phyloP scores from a whole-genome alignment of 2,113 vertebrate genomes.

The Balaeniceps rex region DNA sequence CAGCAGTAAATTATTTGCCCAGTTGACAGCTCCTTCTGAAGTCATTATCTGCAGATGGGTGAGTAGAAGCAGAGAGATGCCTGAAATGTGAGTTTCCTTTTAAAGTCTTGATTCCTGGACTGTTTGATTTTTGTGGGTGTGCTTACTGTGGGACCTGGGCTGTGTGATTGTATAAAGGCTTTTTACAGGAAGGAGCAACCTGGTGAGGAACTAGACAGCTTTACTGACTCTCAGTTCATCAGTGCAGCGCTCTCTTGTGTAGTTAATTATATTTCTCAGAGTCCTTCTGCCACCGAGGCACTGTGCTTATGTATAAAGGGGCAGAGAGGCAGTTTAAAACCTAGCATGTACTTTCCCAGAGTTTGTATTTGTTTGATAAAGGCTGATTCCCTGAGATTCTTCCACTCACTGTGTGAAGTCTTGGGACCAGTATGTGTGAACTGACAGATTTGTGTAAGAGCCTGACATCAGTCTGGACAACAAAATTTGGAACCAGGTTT shows the following conservation, averaged over 20 bases:
- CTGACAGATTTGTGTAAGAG: background rate
- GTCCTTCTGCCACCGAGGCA: background rate
- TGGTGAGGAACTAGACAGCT: background rate
- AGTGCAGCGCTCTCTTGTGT: background rate
- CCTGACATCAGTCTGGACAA: background rate
- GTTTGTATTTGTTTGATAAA: background rate
- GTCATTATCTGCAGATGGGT: background rate
- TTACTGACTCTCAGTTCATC: background rate
- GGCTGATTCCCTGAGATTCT: background rate
- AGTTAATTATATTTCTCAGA: background rate
- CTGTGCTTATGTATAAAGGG: background rate
- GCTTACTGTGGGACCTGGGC: background rate
- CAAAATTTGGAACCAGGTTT: background rate
- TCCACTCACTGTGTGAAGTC: background rate
- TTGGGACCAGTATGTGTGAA: background rate
- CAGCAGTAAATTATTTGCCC: background rate
- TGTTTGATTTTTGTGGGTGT: background rate
- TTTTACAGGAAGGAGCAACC: background rate
- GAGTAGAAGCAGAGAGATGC: background rate
- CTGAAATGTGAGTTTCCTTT: background rate
- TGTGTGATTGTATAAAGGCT: background rate
- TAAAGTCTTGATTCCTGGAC: background rate
- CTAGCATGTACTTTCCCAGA: background rate
- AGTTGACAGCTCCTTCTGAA: background rate
- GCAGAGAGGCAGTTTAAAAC: background rate